phyloP scores from a whole-genome alignment of 2,113 vertebrate species.

The Dolichotis patagonum region DNA sequence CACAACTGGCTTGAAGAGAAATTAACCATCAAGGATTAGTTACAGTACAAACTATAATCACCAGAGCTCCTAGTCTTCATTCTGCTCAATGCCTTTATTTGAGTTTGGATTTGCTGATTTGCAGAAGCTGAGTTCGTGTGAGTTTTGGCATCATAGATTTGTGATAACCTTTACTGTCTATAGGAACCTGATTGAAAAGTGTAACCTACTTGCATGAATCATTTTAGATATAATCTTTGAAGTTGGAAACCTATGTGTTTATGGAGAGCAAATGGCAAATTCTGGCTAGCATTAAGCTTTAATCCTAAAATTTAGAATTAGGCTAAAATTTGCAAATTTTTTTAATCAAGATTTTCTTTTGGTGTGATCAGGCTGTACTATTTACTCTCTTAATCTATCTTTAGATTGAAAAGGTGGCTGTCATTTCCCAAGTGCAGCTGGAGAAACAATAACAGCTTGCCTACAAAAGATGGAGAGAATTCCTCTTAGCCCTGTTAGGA shows the following conservation, averaged over 20 bases:
- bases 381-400: conserved; percentile 48
- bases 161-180: background rate
- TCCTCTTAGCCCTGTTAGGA: background rate
- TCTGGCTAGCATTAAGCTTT: conserved; percentile 4
- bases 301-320: background rate
- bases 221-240: background rate
- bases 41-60: background rate
- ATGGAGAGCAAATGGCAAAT: conserved; percentile 13
- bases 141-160: conserved; percentile 12
- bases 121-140: background rate
- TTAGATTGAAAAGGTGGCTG: conserved; percentile 48
- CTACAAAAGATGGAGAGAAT: background rate
- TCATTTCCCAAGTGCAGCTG: conserved; percentile 22
- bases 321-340: conserved; percentile 29
- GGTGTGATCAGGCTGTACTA: conserved; percentile 35
- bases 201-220: background rate
- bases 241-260: background rate
- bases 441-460: background rate
- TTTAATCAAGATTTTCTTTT: conserved; percentile 49
- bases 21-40: background rate
- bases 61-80: background rate
- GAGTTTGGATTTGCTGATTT: background rate
- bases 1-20: background rate
- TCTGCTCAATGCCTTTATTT: background rate
- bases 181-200: background rate